Percentiles rank a stretch among this genome's conserved stretches.
Evolutionary conservation across 1,140 invertebrate species (phyloP).

Genomic region (Tetramorium parvispinum): DNA sequence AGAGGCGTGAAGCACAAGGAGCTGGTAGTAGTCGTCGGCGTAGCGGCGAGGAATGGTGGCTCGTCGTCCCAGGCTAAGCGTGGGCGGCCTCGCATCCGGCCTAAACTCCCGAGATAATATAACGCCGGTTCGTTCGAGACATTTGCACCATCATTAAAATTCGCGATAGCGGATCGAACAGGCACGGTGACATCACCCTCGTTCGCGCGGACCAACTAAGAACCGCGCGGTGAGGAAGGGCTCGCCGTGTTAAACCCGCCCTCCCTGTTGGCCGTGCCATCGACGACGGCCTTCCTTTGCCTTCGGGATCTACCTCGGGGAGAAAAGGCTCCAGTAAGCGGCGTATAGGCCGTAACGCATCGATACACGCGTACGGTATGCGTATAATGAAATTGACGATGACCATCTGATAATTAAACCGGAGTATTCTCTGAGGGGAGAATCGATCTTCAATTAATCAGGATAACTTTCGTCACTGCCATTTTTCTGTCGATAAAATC

Average conservation of each 20-base stretch:
- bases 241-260: constrained; percentile 74
- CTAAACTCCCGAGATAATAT: constrained; percentile 85
- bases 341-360: constrained; percentile 50
- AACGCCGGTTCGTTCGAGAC: constrained; percentile 83
- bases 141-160: constrained; percentile 87
- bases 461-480: constrained; percentile 42
- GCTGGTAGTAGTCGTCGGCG: constrained; percentile 50
- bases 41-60: constrained; percentile 50
- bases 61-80: constrained; percentile 73
- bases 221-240: constrained; percentile 78
- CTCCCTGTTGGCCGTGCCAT: constrained; percentile 57
- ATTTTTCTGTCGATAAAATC: constrained; percentile 73
- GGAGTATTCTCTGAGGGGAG: constrained; percentile 68
- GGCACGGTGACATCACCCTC: constrained; percentile 84
- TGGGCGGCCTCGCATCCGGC: constrained; percentile 85
- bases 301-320: constrained; percentile 28
- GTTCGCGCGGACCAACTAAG: constrained; percentile 84
- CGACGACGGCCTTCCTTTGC: constrained; percentile 17
- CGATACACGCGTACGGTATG: constrained; percentile 81
- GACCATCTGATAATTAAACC: constrained; percentile 82
- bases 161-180: constrained; percentile 86
- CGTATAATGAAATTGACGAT: constrained; percentile 83
- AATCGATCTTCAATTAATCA: background rate
- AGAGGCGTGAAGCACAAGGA: constrained; percentile 50
- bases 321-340: constrained; percentile 41